Conservation (phyloP, 2,797 vertebrate species). For the Spondyliosoma cantharus region DNA sequence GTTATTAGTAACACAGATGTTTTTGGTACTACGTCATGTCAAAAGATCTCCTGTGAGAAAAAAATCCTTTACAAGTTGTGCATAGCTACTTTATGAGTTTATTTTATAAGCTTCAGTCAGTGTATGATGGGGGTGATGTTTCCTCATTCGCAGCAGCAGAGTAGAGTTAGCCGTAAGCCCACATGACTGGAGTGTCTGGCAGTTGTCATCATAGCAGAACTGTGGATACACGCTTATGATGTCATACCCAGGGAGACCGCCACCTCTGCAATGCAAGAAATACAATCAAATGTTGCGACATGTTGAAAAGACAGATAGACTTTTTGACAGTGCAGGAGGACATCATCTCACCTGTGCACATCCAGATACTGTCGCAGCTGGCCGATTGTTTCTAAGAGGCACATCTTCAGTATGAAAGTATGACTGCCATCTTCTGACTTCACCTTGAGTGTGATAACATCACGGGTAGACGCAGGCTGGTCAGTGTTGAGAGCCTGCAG, state of each 20-base stretch:
- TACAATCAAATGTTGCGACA: background rate
- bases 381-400: slow-evolving; percentile 86
- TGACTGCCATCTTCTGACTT: slow-evolving; percentile 89
- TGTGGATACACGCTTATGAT: slow-evolving; percentile 89
- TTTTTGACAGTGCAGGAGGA: background rate
- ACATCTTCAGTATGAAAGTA: slow-evolving; percentile 87
- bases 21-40: background rate
- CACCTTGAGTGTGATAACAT: slow-evolving; percentile 83
- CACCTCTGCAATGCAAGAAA: slow-evolving; percentile 78
- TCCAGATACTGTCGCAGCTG: slow-evolving; percentile 87
- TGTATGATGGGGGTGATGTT: background rate
- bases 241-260: slow-evolving; percentile 79
- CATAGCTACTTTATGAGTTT: background rate
- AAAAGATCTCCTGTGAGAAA: background rate
- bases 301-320: background rate
- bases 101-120: slow-evolving; percentile 2
- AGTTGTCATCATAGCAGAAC: slow-evolving; percentile 79
- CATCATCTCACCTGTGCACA: slow-evolving; percentile 81
- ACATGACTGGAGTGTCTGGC: slow-evolving; percentile 83
- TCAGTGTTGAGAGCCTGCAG: slow-evolving; percentile 29
- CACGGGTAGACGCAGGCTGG: background rate
- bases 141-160: slow-evolving; percentile 81
- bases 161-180: slow-evolving; percentile 84
- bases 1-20: background rate
- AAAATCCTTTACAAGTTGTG: background rate